Percentiles rank a stretch among this genome's conserved stretches.
Evolutionary conservation across 2,797 vertebrate genomes (phyloP).

Genomic region (Acipenser transmontanus): DNA sequence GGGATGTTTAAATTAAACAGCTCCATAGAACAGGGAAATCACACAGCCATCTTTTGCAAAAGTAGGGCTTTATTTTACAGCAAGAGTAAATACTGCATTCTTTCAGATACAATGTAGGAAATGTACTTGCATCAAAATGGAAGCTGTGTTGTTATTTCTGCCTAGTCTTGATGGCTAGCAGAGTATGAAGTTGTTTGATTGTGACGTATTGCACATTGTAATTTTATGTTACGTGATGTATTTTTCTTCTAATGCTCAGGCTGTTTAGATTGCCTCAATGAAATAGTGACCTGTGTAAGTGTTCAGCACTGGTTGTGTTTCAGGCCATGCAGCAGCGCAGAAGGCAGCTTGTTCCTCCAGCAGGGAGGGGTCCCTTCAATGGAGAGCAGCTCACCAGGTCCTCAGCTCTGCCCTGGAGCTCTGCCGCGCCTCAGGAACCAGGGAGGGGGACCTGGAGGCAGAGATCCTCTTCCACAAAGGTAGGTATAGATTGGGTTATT

Average conservation of each 20-base stretch:
- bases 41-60: no score
- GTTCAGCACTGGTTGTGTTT: constrained; percentile 1
- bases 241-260: background rate
- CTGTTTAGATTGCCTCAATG: no score
- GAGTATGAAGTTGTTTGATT: background rate
- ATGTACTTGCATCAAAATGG: no score
- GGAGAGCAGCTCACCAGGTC: constrained; percentile 43
- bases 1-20: no score
- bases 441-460: constrained; percentile 57
- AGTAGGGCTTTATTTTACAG: no score
- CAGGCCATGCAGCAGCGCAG: constrained; percentile 56
- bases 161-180: background rate
- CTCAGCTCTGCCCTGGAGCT: constrained; percentile 55
- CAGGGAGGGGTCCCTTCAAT: constrained; percentile 34
- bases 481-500: constrained; percentile 27
- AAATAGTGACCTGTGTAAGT: background rate
- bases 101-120: no score
- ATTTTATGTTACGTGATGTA: no score
- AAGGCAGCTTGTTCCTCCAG: constrained; percentile 29
- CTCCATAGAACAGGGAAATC: no score
- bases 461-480: constrained; percentile 70
- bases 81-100: no score
- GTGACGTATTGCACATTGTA: no score
- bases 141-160: no score
- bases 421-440: constrained; percentile 42